Evolutionary conservation across 2,797 vertebrate species (phyloP).

Genomic region (Orestias chungarensis): DNA sequence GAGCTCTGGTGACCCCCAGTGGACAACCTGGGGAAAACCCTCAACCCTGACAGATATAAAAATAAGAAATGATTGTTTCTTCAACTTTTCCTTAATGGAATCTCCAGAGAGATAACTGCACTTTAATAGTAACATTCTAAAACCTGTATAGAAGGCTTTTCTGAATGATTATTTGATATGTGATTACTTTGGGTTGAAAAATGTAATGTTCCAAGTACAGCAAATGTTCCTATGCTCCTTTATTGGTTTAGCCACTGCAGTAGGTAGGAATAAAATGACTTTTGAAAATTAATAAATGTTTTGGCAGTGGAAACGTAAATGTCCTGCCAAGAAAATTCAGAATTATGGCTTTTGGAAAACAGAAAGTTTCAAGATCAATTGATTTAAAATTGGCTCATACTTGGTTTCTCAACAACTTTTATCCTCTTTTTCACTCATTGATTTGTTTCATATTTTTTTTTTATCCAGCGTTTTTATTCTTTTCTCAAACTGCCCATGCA

Average conservation of each 20-base stretch:
- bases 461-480: background rate
- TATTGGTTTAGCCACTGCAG: background rate
- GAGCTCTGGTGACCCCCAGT: too few species aligned
- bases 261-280: background rate
- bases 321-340: background rate
- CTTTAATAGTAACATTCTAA: background rate
- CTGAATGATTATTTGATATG: background rate
- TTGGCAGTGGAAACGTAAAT: background rate
- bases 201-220: background rate
- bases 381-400: constrained; percentile 19
- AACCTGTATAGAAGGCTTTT: background rate
- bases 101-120: too few species aligned
- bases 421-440: constrained; percentile 11
- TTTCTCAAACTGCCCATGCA: background rate
- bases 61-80: too few species aligned
- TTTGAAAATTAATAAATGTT: background rate
- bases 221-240: background rate
- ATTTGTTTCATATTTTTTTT: constrained; percentile 13
- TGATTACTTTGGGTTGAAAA: background rate
- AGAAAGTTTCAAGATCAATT: constrained; percentile 11
- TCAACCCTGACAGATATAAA: too few species aligned
- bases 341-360: background rate
- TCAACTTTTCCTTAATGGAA: too few species aligned
- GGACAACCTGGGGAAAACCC: too few species aligned
- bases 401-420: background rate